phyloP scores from a whole-genome alignment of 2,797 vertebrate genomes.

The Notolepis coatsorum region DNA sequence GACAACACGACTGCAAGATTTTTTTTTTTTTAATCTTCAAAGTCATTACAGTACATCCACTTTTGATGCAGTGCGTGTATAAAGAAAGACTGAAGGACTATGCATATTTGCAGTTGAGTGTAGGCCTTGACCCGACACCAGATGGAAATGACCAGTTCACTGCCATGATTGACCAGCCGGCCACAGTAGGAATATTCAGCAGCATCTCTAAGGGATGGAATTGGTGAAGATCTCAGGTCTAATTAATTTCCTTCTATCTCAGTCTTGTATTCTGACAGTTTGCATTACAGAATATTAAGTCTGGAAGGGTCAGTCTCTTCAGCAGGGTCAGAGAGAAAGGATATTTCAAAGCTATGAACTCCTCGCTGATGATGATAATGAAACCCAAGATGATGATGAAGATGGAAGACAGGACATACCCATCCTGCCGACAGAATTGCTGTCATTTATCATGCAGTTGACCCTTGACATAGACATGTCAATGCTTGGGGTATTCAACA shows the following conservation, averaged over 20 bases:
- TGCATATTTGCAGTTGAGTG: too few relatives aligned
- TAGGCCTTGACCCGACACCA: too few relatives aligned
- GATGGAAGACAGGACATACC: too few relatives aligned
- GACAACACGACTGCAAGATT: constrained; percentile 11
- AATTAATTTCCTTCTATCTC: constrained; percentile 6
- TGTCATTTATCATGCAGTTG: neutral
- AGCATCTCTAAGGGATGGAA: constrained; percentile 13
- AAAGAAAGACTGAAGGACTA: constrained; percentile 12
- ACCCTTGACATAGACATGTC: constrained; percentile 7
- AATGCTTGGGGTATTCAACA: constrained; percentile 14
- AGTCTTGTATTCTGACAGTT: constrained; percentile 8
- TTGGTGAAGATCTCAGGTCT: constrained; percentile 13
- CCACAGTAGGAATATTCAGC: constrained; percentile 15
- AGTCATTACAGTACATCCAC: constrained; percentile 13
- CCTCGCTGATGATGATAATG: too few relatives aligned
- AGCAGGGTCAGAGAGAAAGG: too few relatives aligned
- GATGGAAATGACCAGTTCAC: constrained; percentile 20
- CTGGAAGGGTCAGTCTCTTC: constrained; percentile 15
- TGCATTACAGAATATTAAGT: constrained; percentile 14
- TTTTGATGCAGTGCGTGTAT: constrained; percentile 13
- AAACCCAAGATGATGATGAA: too few relatives aligned
- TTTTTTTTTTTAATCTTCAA: too few relatives aligned
- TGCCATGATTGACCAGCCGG: too few relatives aligned
- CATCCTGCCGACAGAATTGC: neutral
- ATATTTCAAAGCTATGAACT: too few relatives aligned